Conservation (phyloP, 2,113 vertebrate genomes). For the Ctenomys sociabilis region DNA sequence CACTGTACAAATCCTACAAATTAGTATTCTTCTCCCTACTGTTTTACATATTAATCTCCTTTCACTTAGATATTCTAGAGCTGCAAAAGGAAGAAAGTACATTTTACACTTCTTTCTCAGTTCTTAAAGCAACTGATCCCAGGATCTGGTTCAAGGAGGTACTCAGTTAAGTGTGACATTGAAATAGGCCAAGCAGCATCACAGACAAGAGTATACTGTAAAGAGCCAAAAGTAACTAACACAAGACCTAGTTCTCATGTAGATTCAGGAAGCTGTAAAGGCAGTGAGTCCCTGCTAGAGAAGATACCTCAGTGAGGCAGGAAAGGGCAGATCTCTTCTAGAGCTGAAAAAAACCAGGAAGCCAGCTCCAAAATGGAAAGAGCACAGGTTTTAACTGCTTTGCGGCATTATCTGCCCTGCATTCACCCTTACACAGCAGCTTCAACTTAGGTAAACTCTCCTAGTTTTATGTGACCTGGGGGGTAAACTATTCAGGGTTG, state of each 20-base stretch:
- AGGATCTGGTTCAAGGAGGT: neutral
- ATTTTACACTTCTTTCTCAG: slow-evolving; percentile 2
- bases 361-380: neutral
- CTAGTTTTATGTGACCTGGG: neutral
- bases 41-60: neutral
- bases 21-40: neutral
- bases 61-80: neutral
- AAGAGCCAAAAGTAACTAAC: neutral
- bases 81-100: slow-evolving; percentile 14
- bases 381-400: neutral
- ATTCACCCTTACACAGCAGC: neutral
- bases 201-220: neutral
- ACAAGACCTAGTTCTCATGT: neutral
- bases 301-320: neutral
- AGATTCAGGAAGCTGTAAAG: neutral
- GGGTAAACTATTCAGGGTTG: neutral
- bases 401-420: neutral
- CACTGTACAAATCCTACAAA: neutral
- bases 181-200: neutral
- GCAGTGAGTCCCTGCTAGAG: neutral
- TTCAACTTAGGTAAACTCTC: neutral
- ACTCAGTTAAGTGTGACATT: neutral
- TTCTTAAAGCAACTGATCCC: neutral
- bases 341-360: neutral
- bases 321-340: neutral